Evolutionary conservation across 2,113 vertebrate genomes (phyloP), one percentile per base, ranked within the genome.

Genomic region (Pelusios castaneus): DNA sequence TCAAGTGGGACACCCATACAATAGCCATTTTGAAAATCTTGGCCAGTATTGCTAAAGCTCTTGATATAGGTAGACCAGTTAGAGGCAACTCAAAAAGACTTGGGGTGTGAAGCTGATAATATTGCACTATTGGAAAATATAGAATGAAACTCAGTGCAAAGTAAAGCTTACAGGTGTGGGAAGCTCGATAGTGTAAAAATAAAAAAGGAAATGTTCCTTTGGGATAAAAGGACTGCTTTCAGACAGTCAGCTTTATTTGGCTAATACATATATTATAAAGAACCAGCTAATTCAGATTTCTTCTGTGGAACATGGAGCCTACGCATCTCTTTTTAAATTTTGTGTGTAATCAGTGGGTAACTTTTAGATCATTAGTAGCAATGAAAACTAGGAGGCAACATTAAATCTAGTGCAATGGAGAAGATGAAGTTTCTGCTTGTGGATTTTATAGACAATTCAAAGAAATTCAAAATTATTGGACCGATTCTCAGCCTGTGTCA

Each of bases 21-120:
- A 9, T 51, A 38, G 1, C 19, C 88, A 3, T 67, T 88, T 81
- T 43, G 16, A 54, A 85, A 85, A 56, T 80, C 0, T 0, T 81
- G 1, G 10, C 67, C 0, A 0, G 1, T 84, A 5, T 34, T 75
- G 16, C 2, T 82, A 55, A 81, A 82, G 3, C 5, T 70, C 4
- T n/a, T 10, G 43, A 2, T 83, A 49, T 78, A 34, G 10, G 4
- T 31, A 29, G 52, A 11, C 41, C 2, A 3, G 24, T 76, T 79
- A 1, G 34, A 89, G 43, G 25, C 16, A 76, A 55, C 43, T 81
- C 4, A 51, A 34, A 24, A 70, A 82, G 19, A 84, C 43, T 85
- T 89, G 89, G 85, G 22, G 1, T 88, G 34, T 88, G 88, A 91
- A 88, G 24, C 1, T 87, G 29, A 85, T 41, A 75, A 87, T 91